Percentiles rank a stretch among this genome's conserved stretches.
These are phyloP conservation scores for Eidolon helvum DNA, from an alignment of 2,113 vertebrate species.

Conservation along the genomic window DNA sequence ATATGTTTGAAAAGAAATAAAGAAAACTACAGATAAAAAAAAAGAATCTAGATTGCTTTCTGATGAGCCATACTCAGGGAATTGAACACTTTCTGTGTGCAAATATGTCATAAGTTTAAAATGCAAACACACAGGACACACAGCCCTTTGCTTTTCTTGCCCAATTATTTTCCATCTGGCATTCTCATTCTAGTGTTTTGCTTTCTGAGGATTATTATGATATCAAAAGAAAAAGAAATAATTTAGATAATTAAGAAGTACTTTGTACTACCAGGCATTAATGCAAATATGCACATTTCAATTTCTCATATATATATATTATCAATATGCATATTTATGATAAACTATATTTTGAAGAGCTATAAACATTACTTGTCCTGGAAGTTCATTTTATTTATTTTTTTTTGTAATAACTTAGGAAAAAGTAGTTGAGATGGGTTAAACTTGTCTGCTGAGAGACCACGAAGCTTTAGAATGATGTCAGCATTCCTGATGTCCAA, in stretches of 20 bases:
- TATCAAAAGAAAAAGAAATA: not conserved
- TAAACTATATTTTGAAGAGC: not conserved
- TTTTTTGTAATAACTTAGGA: not conserved
- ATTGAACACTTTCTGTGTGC: not conserved
- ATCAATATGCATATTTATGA: not conserved
- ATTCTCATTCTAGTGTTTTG: not conserved
- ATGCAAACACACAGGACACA: not conserved
- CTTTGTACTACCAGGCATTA: not conserved
- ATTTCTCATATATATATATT: not conserved
- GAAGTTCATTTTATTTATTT: not conserved
- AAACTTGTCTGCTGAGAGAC: not conserved
- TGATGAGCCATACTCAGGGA: not conserved
- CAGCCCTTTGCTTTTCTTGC: not conserved
- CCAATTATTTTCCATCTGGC: not conserved
- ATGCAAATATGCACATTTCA: not conserved
- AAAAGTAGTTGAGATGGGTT: not conserved
- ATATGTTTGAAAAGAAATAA: not conserved
- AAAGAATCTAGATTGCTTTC: not conserved
- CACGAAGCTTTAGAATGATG: not conserved
- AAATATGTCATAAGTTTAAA: not conserved
- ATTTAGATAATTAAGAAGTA: constrained; percentile 17
- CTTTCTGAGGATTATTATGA: not conserved
- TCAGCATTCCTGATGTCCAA: not conserved
- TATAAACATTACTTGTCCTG: not conserved
- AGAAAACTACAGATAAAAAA: not conserved